Base-by-base conservation (phyloP, 2,113 vertebrate genomes). In the Oreochromis niloticus region DNA sequence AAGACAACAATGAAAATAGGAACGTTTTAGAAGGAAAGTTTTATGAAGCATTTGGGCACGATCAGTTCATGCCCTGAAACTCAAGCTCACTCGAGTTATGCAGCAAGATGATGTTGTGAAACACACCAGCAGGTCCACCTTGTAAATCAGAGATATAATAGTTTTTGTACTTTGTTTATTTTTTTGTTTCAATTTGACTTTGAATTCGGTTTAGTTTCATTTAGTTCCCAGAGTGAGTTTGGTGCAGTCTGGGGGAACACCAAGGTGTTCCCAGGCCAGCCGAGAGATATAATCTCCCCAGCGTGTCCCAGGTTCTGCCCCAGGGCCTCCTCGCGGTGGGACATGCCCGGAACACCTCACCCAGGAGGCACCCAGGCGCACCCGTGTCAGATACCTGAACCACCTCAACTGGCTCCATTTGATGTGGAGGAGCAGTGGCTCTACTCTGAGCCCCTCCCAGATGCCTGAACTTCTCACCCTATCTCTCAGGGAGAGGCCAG, bases 1-100 rank as follows among this genome's bases (percentile, higher is more conserved):
- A 97, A 93, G 36, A 94, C 13, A 83, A 92, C 12, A 82, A 82
- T n/a, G 12, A 30, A 39, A 54, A 84, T 1, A 22, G 52, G n/a
- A 55, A 55, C 10, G 10, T 55, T 55, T 22, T 22, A 22, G 52
- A 55, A 55, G 52, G 52, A 54, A 54, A 2, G 19, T n/a, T n/a
- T 54, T 54, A 3, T 10, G 11, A 12, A 55, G 5, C 3, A 5
- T 55, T 6, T 2, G n/a, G 54, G 54, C n/a, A 55, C 0, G 10
- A 12, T 24, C 54, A 55, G 55, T 32, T 30, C 14, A 59, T 16
- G 7, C 7, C 24, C 13, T 32, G 7, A 59, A 59, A 16, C 2
- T 32, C 16, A 12, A 12, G 16, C 16, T 50, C 27, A 59, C 56
- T 30, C 4, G 14, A 27, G 27, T 59, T 30, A 59, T 30, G 27